phyloP scores from a whole-genome alignment of 2,888 invertebrate species.

The Agrochola macilenta region DNA sequence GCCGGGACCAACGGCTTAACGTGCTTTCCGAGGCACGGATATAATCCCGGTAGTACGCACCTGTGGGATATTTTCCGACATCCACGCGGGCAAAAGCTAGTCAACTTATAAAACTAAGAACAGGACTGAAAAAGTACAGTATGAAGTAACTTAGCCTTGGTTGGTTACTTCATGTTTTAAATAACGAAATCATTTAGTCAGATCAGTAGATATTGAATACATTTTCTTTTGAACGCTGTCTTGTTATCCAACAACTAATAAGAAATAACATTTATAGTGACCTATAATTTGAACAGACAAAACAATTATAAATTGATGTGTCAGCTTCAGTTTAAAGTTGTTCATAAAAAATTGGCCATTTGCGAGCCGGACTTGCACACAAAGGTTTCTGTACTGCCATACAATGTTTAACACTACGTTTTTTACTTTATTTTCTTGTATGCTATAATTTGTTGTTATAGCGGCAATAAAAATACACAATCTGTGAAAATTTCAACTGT shows the following conservation, averaged over 20 bases:
- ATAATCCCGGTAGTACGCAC: no score
- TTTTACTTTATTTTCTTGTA: no score
- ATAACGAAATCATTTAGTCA: slow-evolving; percentile 4
- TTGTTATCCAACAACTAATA: not conserved
- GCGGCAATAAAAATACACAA: no score
- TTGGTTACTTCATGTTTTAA: not conserved
- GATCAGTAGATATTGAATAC: not conserved
- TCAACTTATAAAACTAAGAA: not conserved
- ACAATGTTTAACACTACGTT: no score
- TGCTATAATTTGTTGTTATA: no score
- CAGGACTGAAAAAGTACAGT: not conserved
- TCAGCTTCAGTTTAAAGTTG: not conserved
- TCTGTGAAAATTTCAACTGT: no score
- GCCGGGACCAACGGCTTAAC: no score
- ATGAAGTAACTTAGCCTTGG: not conserved
- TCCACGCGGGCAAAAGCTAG: no score
- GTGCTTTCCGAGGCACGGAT: no score
- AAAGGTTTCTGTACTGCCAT: no score
- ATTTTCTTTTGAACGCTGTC: not conserved
- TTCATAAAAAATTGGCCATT: not conserved
- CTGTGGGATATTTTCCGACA: no score
- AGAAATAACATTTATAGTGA: not conserved
- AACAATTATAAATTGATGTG: not conserved
- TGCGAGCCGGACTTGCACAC: no score
- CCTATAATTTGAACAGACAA: not conserved